Conservation (phyloP, 2,888 invertebrate genomes). For the Himalopsyche tibetana region DNA sequence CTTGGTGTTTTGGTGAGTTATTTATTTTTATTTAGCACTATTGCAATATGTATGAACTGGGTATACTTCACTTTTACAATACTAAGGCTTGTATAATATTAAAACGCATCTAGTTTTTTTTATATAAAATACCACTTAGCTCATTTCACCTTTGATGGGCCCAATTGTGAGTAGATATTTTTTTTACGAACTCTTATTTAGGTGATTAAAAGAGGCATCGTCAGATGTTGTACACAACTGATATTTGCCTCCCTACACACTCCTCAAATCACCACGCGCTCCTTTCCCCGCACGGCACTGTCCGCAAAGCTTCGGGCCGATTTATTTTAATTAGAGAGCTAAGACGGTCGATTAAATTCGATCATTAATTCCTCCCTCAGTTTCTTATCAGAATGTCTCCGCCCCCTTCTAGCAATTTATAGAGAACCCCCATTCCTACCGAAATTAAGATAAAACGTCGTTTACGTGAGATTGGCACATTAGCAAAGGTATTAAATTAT, state of each 20-base stretch:
- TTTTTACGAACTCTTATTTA: too few relatives aligned
- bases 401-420: slow-evolving; percentile 48
- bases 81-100: too few relatives aligned
- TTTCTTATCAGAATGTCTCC: slow-evolving; percentile 53
- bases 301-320: slow-evolving; percentile 53
- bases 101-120: too few relatives aligned
- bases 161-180: too few relatives aligned
- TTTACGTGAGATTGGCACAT: slow-evolving; percentile 41
- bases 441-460: slow-evolving; percentile 40
- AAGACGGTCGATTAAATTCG: slow-evolving; percentile 66
- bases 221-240: background rate
- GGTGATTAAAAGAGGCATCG: too few relatives aligned
- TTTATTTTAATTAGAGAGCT: slow-evolving; percentile 65
- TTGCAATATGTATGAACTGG: too few relatives aligned
- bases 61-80: too few relatives aligned
- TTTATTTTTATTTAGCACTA: too few relatives aligned
- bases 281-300: slow-evolving; percentile 32
- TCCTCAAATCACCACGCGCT: slow-evolving; percentile 18
- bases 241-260: slow-evolving; percentile 7
- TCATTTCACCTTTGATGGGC: too few relatives aligned
- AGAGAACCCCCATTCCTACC: background rate
- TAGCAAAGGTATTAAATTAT: slow-evolving; percentile 42
- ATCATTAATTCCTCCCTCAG: slow-evolving; percentile 65
- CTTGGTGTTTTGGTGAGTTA: too few relatives aligned
- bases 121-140: too few relatives aligned